Evolutionary conservation across 2,888 invertebrate genomes (phyloP), one percentile per base, ranked within the genome.

Genomic region (Drosophila nr. perissopoda): DNA sequence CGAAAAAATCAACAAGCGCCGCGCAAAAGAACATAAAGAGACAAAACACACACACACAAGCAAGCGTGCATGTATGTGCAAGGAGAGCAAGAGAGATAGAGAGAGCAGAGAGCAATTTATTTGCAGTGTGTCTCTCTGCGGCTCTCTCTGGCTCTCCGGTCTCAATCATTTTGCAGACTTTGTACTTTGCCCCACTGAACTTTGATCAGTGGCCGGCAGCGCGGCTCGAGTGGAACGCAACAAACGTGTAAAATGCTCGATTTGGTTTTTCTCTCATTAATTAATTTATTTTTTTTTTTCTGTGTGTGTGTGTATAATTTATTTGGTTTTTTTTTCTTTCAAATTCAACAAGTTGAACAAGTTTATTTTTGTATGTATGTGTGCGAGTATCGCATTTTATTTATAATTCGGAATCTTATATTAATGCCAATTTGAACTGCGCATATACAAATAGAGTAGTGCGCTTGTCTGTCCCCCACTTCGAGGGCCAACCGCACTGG

Each of bases 111-210:
- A 40, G 42, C 11, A 57, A 29, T 16, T 25, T 29, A 25, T 21
- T 18, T 13, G 29, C 25, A 33, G n/a, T 52, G 5, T n/a, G 31
- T n/a, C 31, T 33, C 57, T 42, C 64, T 58, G 65, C 33, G 31
- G 27, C n/a, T 33, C 63, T 36, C 53, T 53, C 21, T 16, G 21
- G 45, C 45, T 45, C 38, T 27, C 29, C 27, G 49, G 68, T 63
- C 69, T 72, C 64, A 74, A 72, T 71, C 76, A 53, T 62, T 68
- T 69, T 84, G 78, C 83, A 89, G 91, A 91, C 91, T 91, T 91
- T 91, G 91, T 68, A 90, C 91, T 83, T 78, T 89, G 90, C 79
- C 84, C 86, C 76, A 80, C 75, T 91, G 90, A 90, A 91, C 91
- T 91, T 91, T 91, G 91, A 82, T 81, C 85, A 80, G 73, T 68